Conservation (phyloP, 2,113 vertebrate genomes). For the Proteles cristata region DNA sequence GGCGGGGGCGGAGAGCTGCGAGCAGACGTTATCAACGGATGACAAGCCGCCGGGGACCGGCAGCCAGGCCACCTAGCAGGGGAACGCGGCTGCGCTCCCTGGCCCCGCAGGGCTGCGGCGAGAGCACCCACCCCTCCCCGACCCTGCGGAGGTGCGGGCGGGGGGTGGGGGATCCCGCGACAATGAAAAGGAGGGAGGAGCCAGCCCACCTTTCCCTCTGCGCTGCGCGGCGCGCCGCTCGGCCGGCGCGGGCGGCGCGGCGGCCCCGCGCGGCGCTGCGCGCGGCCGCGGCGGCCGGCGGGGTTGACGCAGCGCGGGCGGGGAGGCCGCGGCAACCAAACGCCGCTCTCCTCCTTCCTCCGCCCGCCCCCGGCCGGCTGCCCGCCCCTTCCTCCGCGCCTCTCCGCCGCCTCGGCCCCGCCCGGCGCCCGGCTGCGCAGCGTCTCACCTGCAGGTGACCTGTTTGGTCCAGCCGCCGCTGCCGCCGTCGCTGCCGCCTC, state of each 20-base stretch:
- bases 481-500: constrained; percentile 70
- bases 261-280: not conserved
- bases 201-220: not conserved
- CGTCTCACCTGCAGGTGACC: constrained; percentile 87
- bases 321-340: not conserved
- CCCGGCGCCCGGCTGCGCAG: constrained; percentile 23
- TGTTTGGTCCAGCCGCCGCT: constrained; percentile 87
- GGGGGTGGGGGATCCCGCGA: not conserved
- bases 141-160: not conserved
- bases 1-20: not conserved
- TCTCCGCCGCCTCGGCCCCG: not conserved
- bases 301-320: not conserved
- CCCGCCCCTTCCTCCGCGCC: not conserved
- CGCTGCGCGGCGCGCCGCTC: not conserved
- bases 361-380: not conserved
- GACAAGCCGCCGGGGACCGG: not conserved
- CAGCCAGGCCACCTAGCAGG: not conserved
- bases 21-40: not conserved
- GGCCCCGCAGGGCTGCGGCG: not conserved
- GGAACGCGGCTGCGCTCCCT: too few relatives aligned
- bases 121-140: not conserved
- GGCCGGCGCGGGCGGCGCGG: not conserved
- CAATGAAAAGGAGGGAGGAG: not conserved
- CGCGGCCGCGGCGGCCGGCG: not conserved
- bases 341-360: not conserved